phyloP scores from a whole-genome alignment of 64 coral and sea anemone genomes.

The Actinia equina region DNA sequence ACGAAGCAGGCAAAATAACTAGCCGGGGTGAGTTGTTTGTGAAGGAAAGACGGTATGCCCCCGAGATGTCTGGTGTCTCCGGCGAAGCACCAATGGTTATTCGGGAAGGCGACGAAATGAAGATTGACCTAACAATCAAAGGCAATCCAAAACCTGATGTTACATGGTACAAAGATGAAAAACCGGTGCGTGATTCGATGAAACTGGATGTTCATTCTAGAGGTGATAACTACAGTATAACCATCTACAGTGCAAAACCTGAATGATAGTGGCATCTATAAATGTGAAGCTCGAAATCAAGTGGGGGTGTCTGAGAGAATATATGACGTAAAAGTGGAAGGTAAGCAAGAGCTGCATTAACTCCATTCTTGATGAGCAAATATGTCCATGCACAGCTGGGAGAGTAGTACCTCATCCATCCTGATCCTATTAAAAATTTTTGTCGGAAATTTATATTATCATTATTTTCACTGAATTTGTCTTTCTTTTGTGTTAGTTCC shows the following conservation, averaged over 20 bases:
- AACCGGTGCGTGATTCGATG: constrained; percentile 44
- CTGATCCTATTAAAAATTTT: background rate
- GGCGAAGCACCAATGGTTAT: constrained; percentile 46
- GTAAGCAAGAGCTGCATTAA: background rate
- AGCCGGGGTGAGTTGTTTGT: constrained; percentile 49
- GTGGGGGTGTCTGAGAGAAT: constrained; percentile 48
- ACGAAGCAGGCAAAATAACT: constrained; percentile 72
- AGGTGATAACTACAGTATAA: constrained; percentile 52
- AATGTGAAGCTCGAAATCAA: constrained; percentile 72
- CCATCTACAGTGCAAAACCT: constrained; percentile 35
- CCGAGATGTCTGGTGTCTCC: constrained; percentile 46
- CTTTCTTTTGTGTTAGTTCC: constrained; percentile 12
- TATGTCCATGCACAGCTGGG: too few species aligned
- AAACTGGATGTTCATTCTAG: constrained; percentile 43
- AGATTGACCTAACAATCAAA: constrained; percentile 51
- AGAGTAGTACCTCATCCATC: too few species aligned
- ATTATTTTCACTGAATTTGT: background rate
- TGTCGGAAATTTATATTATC: background rate
- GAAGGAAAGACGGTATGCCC: constrained; percentile 62
- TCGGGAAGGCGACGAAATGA: constrained; percentile 60
- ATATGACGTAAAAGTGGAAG: constrained; percentile 63
- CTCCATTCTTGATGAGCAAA: background rate
- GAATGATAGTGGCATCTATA: constrained; percentile 65
- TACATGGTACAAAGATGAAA: constrained; percentile 79
- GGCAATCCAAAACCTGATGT: constrained; percentile 81